Percentiles rank a stretch among this genome's conserved stretches.
Conservation (phyloP, 2,113 vertebrate genomes). For the Zosterops lateralis region DNA sequence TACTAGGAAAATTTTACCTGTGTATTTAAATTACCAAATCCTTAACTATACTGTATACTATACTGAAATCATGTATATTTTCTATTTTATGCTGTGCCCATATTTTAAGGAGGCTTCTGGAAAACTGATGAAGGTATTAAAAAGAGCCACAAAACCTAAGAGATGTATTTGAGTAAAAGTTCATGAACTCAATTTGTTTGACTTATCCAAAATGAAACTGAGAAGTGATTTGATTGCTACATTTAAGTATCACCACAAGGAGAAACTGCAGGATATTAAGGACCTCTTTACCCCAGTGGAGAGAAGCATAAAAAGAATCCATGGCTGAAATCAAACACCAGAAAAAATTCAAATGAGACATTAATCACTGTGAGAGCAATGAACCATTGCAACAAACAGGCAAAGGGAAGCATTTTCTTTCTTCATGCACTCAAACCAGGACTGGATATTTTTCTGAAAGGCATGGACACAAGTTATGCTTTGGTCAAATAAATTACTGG, state of each 20-base stretch:
- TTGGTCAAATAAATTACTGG: not conserved
- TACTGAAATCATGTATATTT: not conserved
- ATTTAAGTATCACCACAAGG: not conserved
- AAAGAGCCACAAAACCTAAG: not conserved
- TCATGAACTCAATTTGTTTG: not conserved
- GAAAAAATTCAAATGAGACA: not conserved
- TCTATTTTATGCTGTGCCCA: not conserved
- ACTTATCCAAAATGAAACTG: not conserved
- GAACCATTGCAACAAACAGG: not conserved
- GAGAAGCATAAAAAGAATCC: not conserved
- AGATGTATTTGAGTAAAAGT: not conserved
- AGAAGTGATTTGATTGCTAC: not conserved
- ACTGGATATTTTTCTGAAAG: not conserved
- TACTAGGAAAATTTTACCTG: not conserved
- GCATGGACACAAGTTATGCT: not conserved
- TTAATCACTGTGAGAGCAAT: accelerated
- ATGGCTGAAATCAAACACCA: not conserved
- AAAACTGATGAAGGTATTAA: not conserved
- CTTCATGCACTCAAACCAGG: not conserved
- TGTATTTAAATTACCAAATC: not conserved
- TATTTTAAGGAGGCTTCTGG: not conserved
- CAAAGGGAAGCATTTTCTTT: not conserved
- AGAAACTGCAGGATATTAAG: not conserved
- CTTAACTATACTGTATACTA: not conserved
- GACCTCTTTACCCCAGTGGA: not conserved